Percentiles rank a stretch among this genome's conserved stretches.
Conservation (phyloP, 2,113 vertebrate genomes). For the Prunella fulvescens region DNA sequence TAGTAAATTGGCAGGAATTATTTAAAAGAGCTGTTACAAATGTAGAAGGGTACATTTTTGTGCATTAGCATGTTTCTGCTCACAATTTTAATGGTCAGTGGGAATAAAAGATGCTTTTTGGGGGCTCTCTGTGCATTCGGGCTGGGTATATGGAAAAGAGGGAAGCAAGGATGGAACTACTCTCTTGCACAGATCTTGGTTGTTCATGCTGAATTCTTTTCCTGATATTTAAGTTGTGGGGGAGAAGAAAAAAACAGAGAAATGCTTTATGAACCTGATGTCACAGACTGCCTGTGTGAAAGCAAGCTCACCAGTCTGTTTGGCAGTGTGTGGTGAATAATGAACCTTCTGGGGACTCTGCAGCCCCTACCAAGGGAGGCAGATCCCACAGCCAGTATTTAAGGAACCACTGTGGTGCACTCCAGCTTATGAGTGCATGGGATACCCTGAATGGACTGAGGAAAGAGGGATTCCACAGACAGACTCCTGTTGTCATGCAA, state of each 20-base stretch:
- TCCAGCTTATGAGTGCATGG: neutral
- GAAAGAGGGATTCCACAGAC: neutral
- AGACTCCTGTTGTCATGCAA: neutral
- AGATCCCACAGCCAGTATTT: neutral
- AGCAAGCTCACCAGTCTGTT: neutral
- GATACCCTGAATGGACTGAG: neutral
- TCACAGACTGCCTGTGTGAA: neutral
- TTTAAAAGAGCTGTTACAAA: neutral
- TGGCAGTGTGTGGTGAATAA: neutral
- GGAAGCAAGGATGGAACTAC: accelerated
- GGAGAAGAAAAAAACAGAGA: neutral
- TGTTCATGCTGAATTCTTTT: neutral
- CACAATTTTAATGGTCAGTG: neutral
- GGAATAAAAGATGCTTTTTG: neutral
- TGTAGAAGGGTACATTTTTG: neutral
- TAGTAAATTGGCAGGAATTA: neutral
- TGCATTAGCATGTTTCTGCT: neutral
- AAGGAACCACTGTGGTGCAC: neutral
- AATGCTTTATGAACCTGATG: neutral
- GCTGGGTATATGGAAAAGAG: neutral
- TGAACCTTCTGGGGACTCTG: neutral
- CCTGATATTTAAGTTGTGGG: neutral
- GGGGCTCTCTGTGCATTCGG: neutral
- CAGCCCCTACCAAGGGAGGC: neutral
- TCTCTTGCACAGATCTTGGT: neutral